Percentiles rank a stretch among this genome's conserved stretches.
Evolutionary conservation across 2,888 invertebrate genomes (phyloP).

Genomic region (Melanchra persicariae): DNA sequence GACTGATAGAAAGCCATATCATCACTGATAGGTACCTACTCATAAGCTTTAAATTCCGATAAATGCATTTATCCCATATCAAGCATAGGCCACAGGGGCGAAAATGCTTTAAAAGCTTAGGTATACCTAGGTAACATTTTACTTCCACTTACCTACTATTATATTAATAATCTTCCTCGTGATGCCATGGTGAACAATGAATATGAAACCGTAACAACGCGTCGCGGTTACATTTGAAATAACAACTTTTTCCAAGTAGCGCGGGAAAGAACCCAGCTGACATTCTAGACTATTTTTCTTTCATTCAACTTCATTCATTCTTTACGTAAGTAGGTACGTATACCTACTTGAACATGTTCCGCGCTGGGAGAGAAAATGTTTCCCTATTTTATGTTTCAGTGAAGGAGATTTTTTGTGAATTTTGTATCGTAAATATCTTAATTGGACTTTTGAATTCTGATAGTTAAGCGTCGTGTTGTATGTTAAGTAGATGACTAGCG

Average conservation of each 20-base stretch:
- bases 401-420: no score
- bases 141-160: not conserved
- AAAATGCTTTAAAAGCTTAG: no score
- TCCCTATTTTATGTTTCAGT: slow-evolving; percentile 11
- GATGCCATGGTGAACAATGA: slow-evolving; percentile 2
- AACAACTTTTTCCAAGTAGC: slow-evolving; percentile 21
- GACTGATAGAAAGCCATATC: no score
- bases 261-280: slow-evolving; percentile 31
- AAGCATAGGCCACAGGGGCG: no score
- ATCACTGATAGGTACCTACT: no score
- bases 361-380: not conserved
- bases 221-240: slow-evolving; percentile 24
- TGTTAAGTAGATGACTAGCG: not conserved
- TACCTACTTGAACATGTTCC: not conserved
- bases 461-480: not conserved
- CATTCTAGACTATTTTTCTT: slow-evolving; percentile 32
- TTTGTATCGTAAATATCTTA: not conserved
- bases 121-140: not conserved
- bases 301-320: slow-evolving; percentile 26
- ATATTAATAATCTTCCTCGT: not conserved
- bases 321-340: not conserved
- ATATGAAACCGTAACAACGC: slow-evolving; percentile 1
- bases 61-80: no score
- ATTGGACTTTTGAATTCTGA: not conserved
- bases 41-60: no score